These are phyloP conservation scores for Leucophenga montana DNA, from an alignment of 2,888 invertebrate species.

Conservation along the genomic window DNA sequence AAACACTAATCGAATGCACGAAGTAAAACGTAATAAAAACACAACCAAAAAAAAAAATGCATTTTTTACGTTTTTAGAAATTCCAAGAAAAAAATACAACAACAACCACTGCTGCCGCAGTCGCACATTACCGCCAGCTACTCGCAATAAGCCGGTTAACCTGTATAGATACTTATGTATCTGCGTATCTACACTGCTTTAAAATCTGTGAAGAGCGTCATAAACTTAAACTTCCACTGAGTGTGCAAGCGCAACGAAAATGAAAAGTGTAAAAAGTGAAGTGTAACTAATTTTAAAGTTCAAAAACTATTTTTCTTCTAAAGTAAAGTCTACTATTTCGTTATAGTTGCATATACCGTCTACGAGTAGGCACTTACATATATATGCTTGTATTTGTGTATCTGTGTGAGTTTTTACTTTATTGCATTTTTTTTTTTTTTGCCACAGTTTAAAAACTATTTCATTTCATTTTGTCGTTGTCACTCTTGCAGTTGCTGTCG, in stretches of 20 bases:
- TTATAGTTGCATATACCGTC: background rate
- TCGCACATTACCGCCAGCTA: constrained; percentile 25
- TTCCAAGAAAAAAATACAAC: constrained; percentile 41
- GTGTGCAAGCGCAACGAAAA: constrained; percentile 57
- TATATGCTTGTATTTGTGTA: no score
- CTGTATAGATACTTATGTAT: constrained; percentile 22
- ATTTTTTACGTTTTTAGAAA: constrained; percentile 43
- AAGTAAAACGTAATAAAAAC: background rate
- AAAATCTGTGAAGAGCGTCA: constrained; percentile 29
- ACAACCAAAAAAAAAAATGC: constrained; percentile 12
- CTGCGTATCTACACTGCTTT: background rate
- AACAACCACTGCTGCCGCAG: constrained; percentile 18
- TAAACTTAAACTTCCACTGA: no score
- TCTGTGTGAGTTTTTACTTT: background rate
- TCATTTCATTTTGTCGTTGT: background rate
- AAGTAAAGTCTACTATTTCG: background rate
- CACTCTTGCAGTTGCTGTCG: background rate
- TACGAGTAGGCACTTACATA: no score
- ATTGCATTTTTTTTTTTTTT: background rate
- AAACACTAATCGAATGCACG: background rate
- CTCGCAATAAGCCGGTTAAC: constrained; percentile 7
- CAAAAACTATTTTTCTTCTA: constrained; percentile 21
- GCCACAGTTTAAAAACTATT: no score
- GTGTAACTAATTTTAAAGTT: constrained; percentile 49
- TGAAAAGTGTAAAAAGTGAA: constrained; percentile 67